These are phyloP conservation scores for Dorcus hopei DNA, from an alignment of 2,888 invertebrate genomes.

Conservation along the genomic window DNA sequence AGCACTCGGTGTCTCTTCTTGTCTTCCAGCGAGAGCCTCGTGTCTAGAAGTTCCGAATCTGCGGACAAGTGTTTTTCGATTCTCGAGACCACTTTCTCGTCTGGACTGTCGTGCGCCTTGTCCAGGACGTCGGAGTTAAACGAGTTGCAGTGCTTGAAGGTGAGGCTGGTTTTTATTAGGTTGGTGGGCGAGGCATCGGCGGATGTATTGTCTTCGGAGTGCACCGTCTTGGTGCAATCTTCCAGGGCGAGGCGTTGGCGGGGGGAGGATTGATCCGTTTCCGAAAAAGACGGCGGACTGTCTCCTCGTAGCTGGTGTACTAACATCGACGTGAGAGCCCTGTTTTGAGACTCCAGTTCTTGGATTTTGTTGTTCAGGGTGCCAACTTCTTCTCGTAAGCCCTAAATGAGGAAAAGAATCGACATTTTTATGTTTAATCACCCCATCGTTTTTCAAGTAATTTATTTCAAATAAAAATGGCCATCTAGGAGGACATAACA, in stretches of 20 bases:
- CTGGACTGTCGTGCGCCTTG: slow-evolving; percentile 18
- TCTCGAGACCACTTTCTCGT: slow-evolving; percentile 32
- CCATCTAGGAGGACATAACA: no score
- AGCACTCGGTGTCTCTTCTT: slow-evolving; percentile 63
- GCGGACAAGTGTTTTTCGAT: slow-evolving; percentile 42
- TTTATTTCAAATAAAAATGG: no score
- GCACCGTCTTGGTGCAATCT: slow-evolving; percentile 14
- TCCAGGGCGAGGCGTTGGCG: slow-evolving; percentile 20
- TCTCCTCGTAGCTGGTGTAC: slow-evolving; percentile 60
- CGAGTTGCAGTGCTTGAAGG: slow-evolving; percentile 47
- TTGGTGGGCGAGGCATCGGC: slow-evolving; percentile 34
- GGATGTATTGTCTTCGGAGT: slow-evolving; percentile 27
- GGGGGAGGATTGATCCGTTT: slow-evolving; percentile 16
- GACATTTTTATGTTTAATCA: neutral
- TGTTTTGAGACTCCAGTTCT: slow-evolving; percentile 76
- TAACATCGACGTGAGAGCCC: slow-evolving; percentile 66
- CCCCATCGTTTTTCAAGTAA: no score
- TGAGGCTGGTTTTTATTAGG: slow-evolving; percentile 36
- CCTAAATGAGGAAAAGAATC: slow-evolving; percentile 50
- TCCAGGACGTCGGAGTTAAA: slow-evolving; percentile 47
- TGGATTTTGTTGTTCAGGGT: slow-evolving; percentile 70
- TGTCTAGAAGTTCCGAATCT: slow-evolving; percentile 47
- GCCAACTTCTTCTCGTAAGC: slow-evolving; percentile 73
- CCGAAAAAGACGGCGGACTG: slow-evolving; percentile 8
- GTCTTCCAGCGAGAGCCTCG: slow-evolving; percentile 60